Conservation (phyloP, 2,888 invertebrate genomes). For the Drosophila conformis region DNA sequence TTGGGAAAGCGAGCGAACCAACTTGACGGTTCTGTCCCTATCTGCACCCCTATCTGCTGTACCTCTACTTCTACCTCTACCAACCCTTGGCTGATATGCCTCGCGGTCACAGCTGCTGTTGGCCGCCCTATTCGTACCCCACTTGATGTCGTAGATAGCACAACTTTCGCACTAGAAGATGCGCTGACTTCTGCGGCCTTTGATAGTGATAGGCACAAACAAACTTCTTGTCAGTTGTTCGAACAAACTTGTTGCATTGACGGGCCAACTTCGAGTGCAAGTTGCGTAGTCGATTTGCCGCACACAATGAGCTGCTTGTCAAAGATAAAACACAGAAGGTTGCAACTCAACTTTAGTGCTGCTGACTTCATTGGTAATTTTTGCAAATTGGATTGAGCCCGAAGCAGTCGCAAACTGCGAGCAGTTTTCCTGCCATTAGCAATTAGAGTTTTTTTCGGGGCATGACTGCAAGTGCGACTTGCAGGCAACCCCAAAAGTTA, state of each 20-base stretch:
- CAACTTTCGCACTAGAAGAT: conserved; percentile 58
- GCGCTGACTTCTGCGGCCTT: conserved; percentile 66
- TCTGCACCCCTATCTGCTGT: background rate
- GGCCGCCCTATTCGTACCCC: background rate
- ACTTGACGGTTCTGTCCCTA: conserved; percentile 22
- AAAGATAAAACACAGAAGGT: conserved; percentile 45
- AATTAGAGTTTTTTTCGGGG: background rate
- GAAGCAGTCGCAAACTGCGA: conserved; percentile 5
- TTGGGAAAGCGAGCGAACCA: conserved; percentile 37
- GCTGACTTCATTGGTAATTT: conserved; percentile 44
- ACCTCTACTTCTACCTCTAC: background rate
- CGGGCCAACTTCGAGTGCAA: conserved; percentile 49
- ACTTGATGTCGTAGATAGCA: conserved; percentile 37
- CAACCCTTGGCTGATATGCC: conserved; percentile 31
- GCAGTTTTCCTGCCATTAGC: background rate
- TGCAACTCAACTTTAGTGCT: conserved; percentile 43
- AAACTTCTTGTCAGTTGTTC: conserved; percentile 59
- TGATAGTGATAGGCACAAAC: conserved; percentile 64
- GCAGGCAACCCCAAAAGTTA: conserved; percentile 75
- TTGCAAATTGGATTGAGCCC: conserved; percentile 57
- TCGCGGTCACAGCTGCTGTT: conserved; percentile 25
- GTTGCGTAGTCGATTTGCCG: conserved; percentile 39
- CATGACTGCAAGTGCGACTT: conserved; percentile 30
- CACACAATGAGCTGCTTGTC: conserved; percentile 39
- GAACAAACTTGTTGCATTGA: conserved; percentile 71